These are phyloP conservation scores for Spilogale gracilis DNA, from an alignment of 2,113 vertebrate genomes.

Conservation along the genomic window DNA sequence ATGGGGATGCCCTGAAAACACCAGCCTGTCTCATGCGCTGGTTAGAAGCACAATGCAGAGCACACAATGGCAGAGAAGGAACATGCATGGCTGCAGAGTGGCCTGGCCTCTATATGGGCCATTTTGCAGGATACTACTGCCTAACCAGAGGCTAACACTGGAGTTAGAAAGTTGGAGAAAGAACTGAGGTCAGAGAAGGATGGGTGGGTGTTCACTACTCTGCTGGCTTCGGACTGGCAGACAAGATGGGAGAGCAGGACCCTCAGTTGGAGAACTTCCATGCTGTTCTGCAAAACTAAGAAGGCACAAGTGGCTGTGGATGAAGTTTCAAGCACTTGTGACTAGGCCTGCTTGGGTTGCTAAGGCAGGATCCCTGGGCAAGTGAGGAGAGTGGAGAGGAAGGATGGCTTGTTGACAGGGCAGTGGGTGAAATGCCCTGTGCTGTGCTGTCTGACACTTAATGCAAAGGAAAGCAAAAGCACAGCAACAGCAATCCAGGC, in stretches of 20 bases:
- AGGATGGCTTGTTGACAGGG: background rate
- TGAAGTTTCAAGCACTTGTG: background rate
- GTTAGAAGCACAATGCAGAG: background rate
- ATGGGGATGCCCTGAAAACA: background rate
- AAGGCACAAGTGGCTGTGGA: background rate
- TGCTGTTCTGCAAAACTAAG: background rate
- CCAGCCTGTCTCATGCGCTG: background rate
- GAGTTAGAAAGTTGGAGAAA: background rate
- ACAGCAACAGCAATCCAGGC: background rate
- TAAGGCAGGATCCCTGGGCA: background rate
- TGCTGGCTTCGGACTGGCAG: background rate
- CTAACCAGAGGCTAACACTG: background rate
- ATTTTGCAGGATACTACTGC: background rate
- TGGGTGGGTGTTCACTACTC: background rate
- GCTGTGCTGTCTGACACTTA: background rate
- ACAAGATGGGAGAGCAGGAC: background rate
- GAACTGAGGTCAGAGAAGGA: background rate
- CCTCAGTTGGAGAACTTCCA: background rate
- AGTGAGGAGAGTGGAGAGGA: background rate
- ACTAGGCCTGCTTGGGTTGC: background rate
- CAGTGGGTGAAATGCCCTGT: background rate
- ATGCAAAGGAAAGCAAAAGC: background rate
- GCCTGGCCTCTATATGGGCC: background rate
- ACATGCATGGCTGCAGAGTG: background rate
- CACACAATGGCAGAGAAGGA: background rate